These are phyloP conservation scores for Dasypus novemcinctus DNA, from an alignment of 2,113 vertebrate species.

Conservation along the genomic window DNA sequence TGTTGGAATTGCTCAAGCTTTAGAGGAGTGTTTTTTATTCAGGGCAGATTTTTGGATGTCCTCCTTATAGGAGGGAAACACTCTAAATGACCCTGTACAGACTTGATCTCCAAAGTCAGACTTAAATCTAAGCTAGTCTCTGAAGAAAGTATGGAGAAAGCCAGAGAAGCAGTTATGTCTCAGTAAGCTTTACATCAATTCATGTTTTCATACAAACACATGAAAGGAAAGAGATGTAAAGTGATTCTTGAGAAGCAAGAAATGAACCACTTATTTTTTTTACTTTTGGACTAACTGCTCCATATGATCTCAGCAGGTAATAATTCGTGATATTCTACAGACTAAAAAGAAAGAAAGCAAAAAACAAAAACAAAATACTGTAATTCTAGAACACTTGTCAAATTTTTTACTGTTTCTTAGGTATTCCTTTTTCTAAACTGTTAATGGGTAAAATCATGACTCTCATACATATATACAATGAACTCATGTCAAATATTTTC, in stretches of 20 bases:
- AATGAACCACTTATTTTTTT: too few relatives aligned
- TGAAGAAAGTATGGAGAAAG: not conserved
- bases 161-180: not conserved
- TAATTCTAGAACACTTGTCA: not conserved
- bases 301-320: not conserved
- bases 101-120: not conserved
- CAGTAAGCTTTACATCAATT: not conserved
- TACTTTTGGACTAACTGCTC: too few relatives aligned
- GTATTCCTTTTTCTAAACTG: not conserved
- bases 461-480: not conserved
- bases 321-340: not conserved
- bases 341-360: not conserved
- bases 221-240: too few relatives aligned
- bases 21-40: not conserved
- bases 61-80: not conserved
- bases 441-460: not conserved
- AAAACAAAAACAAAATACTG: not conserved
- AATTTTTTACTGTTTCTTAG: not conserved
- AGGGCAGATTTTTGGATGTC: not conserved
- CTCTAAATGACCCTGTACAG: not conserved
- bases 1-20: not conserved
- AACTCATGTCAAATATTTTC: not conserved
- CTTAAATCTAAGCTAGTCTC: not conserved
- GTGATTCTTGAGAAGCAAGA: too few relatives aligned
- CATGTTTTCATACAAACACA: not conserved